Base-by-base conservation (phyloP, 2,797 vertebrate genomes). In the Syngnathus rostellatus region DNA sequence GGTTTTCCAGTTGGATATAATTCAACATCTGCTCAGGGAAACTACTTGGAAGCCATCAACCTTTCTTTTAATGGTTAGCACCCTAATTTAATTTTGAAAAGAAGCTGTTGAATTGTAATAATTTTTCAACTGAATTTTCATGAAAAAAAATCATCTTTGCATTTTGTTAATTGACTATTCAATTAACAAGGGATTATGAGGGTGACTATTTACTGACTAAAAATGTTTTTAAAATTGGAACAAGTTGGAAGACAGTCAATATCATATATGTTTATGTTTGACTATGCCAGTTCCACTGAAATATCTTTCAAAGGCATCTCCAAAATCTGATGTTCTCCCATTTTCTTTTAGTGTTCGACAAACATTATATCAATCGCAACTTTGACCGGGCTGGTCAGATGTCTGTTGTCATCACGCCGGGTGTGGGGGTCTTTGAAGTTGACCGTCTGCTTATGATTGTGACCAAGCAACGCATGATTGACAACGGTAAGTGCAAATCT, bases 321-420 rank as follows among this genome's bases (percentile, higher is more conserved):
- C 1, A 8, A 46, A 50, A 19, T 16, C 16, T 31, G 8, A 48
- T 46, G n/a, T 21, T 51, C 8, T 51, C 5, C 48, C 19, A n/a
- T 51, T 73, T 12, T 71, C 59, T 51, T 37, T 8, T 77, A 99
- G 97, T 99, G 68, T 99, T 99, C 64, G 97, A 99, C 85, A 99
- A 99, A 77, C 97, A 99, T 77, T 99, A 97, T 82, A 98, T 98
- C 89, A 99, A 99, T 87, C 93, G 97, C 0, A 99, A 99, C 86
- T 99, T 99, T 2, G 97, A 99, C 80, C 94, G 97, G 37, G 98
- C 97, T 0, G 97, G 97, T 1, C 97, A 99, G 89, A 99, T 99
- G 96, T 97, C 96, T 0, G 96, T 99, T 79, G 97, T 99, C 62
- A 98, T 99, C 87, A 99, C 97, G 0, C 96, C 97, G 0, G 97